These are phyloP conservation scores for Pogonocichla stellata DNA, from an alignment of 2,113 vertebrate genomes.

Conservation along the genomic window DNA sequence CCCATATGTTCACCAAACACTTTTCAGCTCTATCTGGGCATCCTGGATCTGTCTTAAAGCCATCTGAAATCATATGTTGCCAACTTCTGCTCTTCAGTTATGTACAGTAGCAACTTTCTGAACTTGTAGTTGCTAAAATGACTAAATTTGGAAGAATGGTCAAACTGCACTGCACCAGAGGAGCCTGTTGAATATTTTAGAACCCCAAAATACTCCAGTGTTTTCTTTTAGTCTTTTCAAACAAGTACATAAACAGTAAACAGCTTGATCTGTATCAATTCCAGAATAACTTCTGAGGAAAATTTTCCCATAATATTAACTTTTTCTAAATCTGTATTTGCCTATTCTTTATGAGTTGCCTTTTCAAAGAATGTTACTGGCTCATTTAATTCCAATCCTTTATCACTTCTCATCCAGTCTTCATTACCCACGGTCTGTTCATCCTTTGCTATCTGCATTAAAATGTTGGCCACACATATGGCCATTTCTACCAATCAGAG, in stretches of 20 bases:
- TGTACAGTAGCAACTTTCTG: conserved; percentile 8
- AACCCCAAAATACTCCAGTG: background rate
- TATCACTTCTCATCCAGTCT: background rate
- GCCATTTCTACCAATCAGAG: background rate
- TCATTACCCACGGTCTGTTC: background rate
- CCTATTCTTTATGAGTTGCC: background rate
- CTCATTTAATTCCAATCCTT: background rate
- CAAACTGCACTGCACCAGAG: background rate
- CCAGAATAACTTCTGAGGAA: background rate
- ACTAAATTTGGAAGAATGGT: conserved; percentile 9
- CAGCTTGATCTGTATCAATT: background rate
- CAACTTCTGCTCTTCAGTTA: conserved; percentile 30
- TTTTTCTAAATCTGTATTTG: background rate
- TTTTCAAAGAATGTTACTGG: background rate
- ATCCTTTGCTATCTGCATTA: background rate
- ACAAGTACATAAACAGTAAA: background rate
- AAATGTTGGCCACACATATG: background rate
- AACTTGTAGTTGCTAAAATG: conserved; percentile 6
- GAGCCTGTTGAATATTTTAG: background rate
- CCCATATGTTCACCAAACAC: conserved; percentile 19
- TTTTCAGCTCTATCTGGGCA: background rate
- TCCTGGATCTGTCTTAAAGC: conserved; percentile 7
- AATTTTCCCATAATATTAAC: background rate
- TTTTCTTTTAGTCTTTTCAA: background rate
- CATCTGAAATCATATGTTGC: conserved; percentile 5